phyloP scores from a whole-genome alignment of 2,797 vertebrate species.

The Notamacropus eugenii region DNA sequence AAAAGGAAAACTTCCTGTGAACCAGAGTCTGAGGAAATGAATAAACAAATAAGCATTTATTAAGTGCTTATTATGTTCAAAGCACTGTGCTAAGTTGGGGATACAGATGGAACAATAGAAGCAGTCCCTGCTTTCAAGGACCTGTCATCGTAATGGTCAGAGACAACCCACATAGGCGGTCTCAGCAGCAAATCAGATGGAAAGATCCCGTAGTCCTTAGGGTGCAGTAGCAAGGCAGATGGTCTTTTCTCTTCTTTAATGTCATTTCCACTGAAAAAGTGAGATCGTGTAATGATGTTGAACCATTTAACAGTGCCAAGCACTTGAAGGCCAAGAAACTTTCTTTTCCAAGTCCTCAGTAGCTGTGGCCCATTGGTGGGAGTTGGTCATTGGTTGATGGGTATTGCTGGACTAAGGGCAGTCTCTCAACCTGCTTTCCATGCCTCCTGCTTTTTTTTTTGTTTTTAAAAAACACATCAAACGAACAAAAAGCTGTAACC shows the following conservation, averaged over 20 bases:
- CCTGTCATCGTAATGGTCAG: neutral
- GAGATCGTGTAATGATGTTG: too few relatives aligned
- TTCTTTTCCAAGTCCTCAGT: too few relatives aligned
- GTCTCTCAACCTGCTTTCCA: too few relatives aligned
- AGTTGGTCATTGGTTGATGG: too few relatives aligned
- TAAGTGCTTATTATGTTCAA: neutral
- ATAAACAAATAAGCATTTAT: neutral
- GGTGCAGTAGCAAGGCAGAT: too few relatives aligned
- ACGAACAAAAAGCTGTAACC: too few relatives aligned
- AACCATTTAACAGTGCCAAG: neutral
- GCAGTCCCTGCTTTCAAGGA: neutral
- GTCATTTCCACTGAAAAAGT: neutral
- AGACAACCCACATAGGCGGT: neutral
- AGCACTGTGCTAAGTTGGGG: neutral
- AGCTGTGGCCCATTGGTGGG: too few relatives aligned
- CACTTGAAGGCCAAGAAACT: neutral
- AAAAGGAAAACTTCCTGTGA: neutral
- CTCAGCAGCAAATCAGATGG: neutral
- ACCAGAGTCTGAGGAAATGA: neutral
- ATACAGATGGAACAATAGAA: neutral
- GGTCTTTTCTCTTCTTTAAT: too few relatives aligned
- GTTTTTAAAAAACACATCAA: too few relatives aligned
- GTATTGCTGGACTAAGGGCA: too few relatives aligned
- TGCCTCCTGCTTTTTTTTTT: too few relatives aligned
- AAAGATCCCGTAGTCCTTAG: neutral